A percentile compares a stretch with the other conserved stretches of the same genome.
These are phyloP conservation scores for Dreissena polymorpha DNA, from an alignment of 1,140 invertebrate species.

Conservation along the genomic window DNA sequence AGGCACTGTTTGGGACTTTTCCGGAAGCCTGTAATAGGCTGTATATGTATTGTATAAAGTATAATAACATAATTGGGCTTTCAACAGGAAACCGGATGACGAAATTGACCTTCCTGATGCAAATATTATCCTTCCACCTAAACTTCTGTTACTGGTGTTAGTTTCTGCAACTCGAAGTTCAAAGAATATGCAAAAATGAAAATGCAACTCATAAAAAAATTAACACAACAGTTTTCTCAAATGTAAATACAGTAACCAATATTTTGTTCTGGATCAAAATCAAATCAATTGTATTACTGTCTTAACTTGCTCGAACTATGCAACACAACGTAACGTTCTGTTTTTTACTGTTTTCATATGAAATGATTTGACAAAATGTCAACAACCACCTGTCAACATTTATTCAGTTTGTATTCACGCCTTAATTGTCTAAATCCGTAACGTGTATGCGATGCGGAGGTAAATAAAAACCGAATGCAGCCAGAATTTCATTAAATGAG, in stretches of 20 bases:
- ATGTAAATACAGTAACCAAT: neutral
- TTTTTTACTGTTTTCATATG: neutral
- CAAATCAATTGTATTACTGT: neutral
- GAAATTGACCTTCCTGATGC: too few relatives aligned
- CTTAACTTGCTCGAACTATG: neutral
- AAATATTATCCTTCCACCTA: too few relatives aligned
- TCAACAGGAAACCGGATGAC: too few relatives aligned
- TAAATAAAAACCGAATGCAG: neutral
- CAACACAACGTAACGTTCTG: too few relatives aligned
- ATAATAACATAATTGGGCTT: too few relatives aligned
- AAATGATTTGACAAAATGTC: neutral
- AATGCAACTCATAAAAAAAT: neutral
- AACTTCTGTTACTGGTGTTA: too few relatives aligned
- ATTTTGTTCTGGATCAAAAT: neutral
- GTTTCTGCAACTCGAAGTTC: too few relatives aligned
- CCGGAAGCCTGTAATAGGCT: too few relatives aligned
- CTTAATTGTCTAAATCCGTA: neutral
- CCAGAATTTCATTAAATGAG: neutral
- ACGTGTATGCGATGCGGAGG: neutral
- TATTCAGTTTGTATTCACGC: neutral
- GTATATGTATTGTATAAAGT: too few relatives aligned
- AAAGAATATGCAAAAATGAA: neutral
- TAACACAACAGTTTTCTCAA: neutral
- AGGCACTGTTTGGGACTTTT: too few relatives aligned
- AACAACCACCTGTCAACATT: constrained; percentile 22